Conservation (phyloP, 2,888 invertebrate genomes). For the Melanchra persicariae region DNA sequence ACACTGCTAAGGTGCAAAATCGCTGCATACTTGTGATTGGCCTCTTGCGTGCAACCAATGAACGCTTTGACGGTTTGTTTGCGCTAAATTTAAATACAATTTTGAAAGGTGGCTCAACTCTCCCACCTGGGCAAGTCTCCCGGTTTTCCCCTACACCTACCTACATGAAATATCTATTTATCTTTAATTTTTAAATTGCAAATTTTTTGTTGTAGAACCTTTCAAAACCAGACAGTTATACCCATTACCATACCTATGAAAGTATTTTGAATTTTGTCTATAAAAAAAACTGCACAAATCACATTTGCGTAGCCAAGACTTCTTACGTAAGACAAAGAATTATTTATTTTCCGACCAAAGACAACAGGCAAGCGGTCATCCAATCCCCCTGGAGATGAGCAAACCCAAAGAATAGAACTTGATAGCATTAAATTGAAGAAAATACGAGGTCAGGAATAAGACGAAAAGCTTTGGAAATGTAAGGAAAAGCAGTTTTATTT, state of each 20-base stretch:
- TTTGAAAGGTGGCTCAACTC: too few relatives aligned
- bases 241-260: not conserved
- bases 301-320: not conserved
- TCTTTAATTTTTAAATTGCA: not conserved
- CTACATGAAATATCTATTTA: not conserved
- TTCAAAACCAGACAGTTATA: not conserved
- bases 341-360: constrained; percentile 6
- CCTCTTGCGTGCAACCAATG: too few relatives aligned
- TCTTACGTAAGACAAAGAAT: not conserved
- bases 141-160: too few relatives aligned
- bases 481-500: constrained; percentile 13
- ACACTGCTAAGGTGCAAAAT: too few relatives aligned
- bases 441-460: constrained; percentile 22
- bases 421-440: constrained; percentile 30
- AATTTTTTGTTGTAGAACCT: not conserved
- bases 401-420: constrained; percentile 26
- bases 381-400: constrained; percentile 29
- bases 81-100: too few relatives aligned
- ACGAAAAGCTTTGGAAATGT: constrained; percentile 6
- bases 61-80: too few relatives aligned
- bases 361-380: constrained; percentile 22
- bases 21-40: too few relatives aligned
- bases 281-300: not conserved
- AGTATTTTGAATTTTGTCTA: not conserved
- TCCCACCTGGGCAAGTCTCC: too few relatives aligned